Evolutionary conservation across 2,888 invertebrate species (phyloP), one percentile per base, ranked within the genome.

Genomic region (Macrostomum cliftonense): DNA sequence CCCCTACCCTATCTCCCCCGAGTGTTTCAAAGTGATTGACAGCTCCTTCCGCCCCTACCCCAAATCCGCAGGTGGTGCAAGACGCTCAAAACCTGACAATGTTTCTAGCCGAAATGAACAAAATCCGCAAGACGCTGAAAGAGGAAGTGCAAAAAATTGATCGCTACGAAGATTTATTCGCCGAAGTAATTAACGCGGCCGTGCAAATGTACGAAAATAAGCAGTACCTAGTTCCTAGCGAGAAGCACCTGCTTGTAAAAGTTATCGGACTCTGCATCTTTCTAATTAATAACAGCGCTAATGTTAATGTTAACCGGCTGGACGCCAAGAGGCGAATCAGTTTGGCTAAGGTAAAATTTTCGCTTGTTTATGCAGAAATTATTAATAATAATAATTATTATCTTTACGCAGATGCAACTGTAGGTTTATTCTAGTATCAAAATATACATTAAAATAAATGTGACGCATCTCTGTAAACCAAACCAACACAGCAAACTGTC

Each of bases 81-180:
- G 93, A 97, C 71, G 91, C 93, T 0, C 95, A 97, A 74, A 93
- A 91, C 69, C 75, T 97, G 17, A 93, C 91, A 5, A 89, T 97
- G 89, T 97, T 97, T 73, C 75, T 97, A 56, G 97, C 97, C 1
- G 93, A 91, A 0, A 93, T 95, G 73, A 95, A 97, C 74, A 91
- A 89, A 74, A 93, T 97, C 56, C 77, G 93, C 2, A 91, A 93
- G 65, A 85, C 86, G 0, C 82, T 95, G 1, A 91, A 89, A 66
- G 84, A 87, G 65, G 17, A 38, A 11, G n/a, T 55, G 17, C 42
- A 49, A 36, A 48, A 53, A 38, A n/a, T 56, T 4, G 37, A 61
- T 12, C 61, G 87, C 0, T 91, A 87, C 63, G 93, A 93, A 66
- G 93, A 93, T 55, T 71, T 95, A 1, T 70, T 95, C 12, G 83